Conservation (phyloP, 2,888 invertebrate species). For the Theristus sp. region DNA sequence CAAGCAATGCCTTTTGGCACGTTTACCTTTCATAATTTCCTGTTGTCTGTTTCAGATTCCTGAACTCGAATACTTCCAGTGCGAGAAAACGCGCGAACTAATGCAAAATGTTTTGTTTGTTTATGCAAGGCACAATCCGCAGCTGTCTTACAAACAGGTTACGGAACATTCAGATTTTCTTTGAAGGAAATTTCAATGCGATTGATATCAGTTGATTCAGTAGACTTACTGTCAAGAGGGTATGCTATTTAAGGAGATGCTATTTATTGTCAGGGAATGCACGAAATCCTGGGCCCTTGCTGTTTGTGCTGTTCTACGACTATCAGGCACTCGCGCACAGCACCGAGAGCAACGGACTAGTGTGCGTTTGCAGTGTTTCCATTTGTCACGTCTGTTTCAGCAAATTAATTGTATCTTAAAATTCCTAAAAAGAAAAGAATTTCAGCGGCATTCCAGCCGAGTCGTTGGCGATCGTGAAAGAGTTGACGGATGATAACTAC, state of each 20-base stretch:
- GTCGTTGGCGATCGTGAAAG: slow-evolving; percentile 37
- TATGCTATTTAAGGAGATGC: background rate
- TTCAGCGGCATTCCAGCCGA: background rate
- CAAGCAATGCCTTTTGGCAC: slow-evolving; percentile 2
- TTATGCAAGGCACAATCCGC: slow-evolving; percentile 45
- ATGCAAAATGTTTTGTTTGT: slow-evolving; percentile 48
- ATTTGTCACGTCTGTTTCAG: too few species aligned
- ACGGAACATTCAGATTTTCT: too few species aligned
- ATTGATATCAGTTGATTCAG: too few species aligned
- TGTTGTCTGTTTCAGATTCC: slow-evolving; percentile 44
- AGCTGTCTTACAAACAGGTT: slow-evolving; percentile 54
- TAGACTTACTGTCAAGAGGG: background rate
- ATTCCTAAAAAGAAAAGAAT: background rate
- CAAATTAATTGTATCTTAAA: background rate
- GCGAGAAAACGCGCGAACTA: slow-evolving; percentile 46
- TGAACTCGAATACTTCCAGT: slow-evolving; percentile 56
- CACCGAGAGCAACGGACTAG: slow-evolving; percentile 36
- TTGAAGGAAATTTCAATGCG: too few species aligned
- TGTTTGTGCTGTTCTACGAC: slow-evolving; percentile 56
- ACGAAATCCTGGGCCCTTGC: slow-evolving; percentile 58
- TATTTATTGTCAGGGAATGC: slow-evolving; percentile 48
- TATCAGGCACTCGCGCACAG: slow-evolving; percentile 48
- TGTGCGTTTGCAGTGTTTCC: slow-evolving; percentile 21
- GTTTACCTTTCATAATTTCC: slow-evolving; percentile 13
- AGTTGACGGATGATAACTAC: slow-evolving; percentile 47